These are phyloP conservation scores for Drepanosiphum platanoidis DNA, from an alignment of 2,888 invertebrate genomes.

Conservation along the genomic window DNA sequence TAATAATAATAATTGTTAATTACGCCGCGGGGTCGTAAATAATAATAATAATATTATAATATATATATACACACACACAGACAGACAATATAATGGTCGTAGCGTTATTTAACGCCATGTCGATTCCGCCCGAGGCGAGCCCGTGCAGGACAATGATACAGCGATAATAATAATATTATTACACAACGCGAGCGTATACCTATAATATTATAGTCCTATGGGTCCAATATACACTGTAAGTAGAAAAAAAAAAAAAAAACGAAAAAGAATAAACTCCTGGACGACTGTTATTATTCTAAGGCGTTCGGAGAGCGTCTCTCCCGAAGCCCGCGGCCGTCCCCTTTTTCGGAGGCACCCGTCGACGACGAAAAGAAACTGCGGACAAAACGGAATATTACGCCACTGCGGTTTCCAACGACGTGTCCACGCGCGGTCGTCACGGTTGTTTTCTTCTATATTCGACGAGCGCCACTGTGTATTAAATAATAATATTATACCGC, in stretches of 20 bases:
- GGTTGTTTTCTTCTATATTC: too few species aligned
- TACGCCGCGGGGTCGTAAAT: conserved; percentile 15
- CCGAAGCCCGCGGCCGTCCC: background rate
- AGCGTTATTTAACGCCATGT: conserved; percentile 29
- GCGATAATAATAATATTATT: background rate
- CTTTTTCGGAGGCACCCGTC: too few species aligned
- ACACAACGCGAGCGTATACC: too few species aligned
- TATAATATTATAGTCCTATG: background rate
- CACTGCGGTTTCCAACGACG: too few species aligned
- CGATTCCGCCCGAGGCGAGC: conserved; percentile 13
- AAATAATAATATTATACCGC: background rate
- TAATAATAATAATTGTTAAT: conserved; percentile 35
- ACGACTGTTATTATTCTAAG: too few species aligned
- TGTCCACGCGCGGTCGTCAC: background rate
- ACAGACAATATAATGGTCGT: background rate
- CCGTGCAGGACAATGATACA: conserved; percentile 45
- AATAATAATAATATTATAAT: too few species aligned
- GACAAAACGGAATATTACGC: background rate
- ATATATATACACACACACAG: too few species aligned
- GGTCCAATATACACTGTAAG: background rate
- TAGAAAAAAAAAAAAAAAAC: background rate
- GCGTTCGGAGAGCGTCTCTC: background rate
- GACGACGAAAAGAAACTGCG: too few species aligned
- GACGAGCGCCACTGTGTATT: background rate
- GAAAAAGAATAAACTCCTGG: conserved; percentile 35